Conservation (phyloP, 2,888 invertebrate genomes). For the Dermolepida albohirtum region DNA sequence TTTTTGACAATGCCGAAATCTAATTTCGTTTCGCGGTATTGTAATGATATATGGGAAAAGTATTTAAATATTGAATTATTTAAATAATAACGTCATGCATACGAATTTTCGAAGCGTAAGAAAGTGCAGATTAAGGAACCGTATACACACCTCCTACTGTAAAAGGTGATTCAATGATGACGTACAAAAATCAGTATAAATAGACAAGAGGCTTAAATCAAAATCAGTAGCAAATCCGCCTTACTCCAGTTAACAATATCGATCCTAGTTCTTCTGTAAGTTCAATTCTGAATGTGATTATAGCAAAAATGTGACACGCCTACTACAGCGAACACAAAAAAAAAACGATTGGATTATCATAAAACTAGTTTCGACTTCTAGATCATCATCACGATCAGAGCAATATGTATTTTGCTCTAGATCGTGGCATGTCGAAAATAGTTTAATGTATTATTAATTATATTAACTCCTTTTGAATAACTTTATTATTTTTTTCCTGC, state of each 20-base stretch:
- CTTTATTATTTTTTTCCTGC: background rate
- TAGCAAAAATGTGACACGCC: too few relatives aligned
- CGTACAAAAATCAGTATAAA: constrained; percentile 30
- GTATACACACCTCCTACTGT: constrained; percentile 28
- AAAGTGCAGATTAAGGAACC: constrained; percentile 9
- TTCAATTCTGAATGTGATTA: background rate
- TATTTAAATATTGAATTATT: background rate
- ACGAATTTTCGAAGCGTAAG: constrained; percentile 4
- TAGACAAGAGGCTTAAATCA: constrained; percentile 30
- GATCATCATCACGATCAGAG: background rate
- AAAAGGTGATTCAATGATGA: constrained; percentile 24
- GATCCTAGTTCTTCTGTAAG: constrained; percentile 17
- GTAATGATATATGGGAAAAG: background rate
- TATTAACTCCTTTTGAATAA: background rate
- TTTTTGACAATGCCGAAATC: background rate
- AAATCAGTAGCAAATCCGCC: constrained; percentile 29
- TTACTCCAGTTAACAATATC: constrained; percentile 28
- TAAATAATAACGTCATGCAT: constrained; percentile 11
- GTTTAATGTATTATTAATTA: background rate
- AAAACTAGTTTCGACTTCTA: background rate
- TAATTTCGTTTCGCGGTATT: background rate
- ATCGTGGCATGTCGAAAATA: too few relatives aligned
- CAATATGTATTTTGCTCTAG: background rate
- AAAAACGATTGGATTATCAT: too few relatives aligned
- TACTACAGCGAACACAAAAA: too few relatives aligned